Base-by-base conservation (phyloP, 1,140 invertebrate species). In the Scaptodrosophila lebanonensis region DNA sequence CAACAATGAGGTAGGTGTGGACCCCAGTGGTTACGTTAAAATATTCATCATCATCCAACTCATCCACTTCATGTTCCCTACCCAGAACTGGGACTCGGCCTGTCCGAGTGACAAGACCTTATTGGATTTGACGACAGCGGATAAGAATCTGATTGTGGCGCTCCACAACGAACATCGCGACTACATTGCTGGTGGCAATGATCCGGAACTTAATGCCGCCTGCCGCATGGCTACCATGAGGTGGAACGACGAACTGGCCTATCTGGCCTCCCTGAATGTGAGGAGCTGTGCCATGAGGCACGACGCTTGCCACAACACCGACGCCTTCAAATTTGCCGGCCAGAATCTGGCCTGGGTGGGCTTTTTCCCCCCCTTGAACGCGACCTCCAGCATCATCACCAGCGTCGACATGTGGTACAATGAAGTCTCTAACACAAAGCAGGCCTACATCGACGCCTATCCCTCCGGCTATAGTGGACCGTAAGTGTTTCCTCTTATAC, bases 141-240 rank as follows among this genome's bases (percentile, higher is more conserved):
- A 73, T 3, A 67, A 72, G 58, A 42, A 52, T n/a, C 33, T 44
- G 4, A 44, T 85, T 17, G 51, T 85, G 16, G 48, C 32, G 9
- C 32, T 33, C 3, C 52, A 66, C 11, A 85, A 85, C 36, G 12
- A 44, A 12, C 53, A 83, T n/a, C 64, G 83, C 2, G 76, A 77
- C 35, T 42, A 48, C 4, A 66, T 85, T 17, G 83, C 83, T 9
- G 65, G 73, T 2, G 83, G 83, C 0, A 12, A 43, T 0, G 58
- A 60, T 4, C 40, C 38, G n/a, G 54, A 72, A 0, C 33, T 79
- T 29, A 57, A 22, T 0, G 38, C 70, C 22, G 83, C 83, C 30
- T 79, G 76, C 12, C 66, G 77, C 27, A 85, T 85, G 83, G 70
- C 77, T 40, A 85, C 83, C 27, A 85, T 82, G 39, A 39, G 70